Evolutionary conservation across 1,140 invertebrate genomes (phyloP).

Genomic region (Cardiocondyla obscurior): DNA sequence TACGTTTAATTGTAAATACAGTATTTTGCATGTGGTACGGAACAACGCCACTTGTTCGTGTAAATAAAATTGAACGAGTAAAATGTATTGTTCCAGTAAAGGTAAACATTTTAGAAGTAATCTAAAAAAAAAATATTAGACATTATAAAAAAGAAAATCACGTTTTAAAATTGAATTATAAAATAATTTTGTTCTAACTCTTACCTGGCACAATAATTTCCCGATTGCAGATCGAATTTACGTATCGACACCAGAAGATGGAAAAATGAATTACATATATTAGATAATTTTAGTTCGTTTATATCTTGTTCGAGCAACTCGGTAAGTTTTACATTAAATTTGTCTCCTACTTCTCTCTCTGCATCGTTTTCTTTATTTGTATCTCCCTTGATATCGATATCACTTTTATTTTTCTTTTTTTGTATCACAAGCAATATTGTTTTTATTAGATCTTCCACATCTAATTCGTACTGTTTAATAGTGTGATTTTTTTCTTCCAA

Average conservation of each 20-base stretch:
- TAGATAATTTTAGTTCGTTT: constrained; percentile 83
- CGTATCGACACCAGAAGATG: constrained; percentile 63
- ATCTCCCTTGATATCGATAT: constrained; percentile 69
- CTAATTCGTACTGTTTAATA: constrained; percentile 75
- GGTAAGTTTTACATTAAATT: constrained; percentile 86
- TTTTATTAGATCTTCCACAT: constrained; percentile 85
- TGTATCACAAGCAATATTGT: constrained; percentile 87
- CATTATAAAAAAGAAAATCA: neutral
- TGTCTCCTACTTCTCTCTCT: constrained; percentile 78
- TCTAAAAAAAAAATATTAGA: constrained; percentile 51
- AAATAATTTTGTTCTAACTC: neutral
- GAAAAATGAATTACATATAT: constrained; percentile 75
- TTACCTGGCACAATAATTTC: constrained; percentile 60
- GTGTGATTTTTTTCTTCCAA: constrained; percentile 8
- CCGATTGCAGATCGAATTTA: constrained; percentile 36
- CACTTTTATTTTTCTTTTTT: constrained; percentile 87
- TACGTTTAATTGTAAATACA: constrained; percentile 92
- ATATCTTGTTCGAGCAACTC: constrained; percentile 86
- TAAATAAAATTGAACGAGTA: constrained; percentile 91
- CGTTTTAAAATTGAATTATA: constrained; percentile 11
- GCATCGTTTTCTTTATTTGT: constrained; percentile 70
- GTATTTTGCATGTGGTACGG: constrained; percentile 91
- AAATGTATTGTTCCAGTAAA: constrained; percentile 91
- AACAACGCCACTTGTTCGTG: constrained; percentile 90
- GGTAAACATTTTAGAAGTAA: constrained; percentile 84